Conservation (phyloP, 2,888 invertebrate species). For the Polydrusus tereticollis region DNA sequence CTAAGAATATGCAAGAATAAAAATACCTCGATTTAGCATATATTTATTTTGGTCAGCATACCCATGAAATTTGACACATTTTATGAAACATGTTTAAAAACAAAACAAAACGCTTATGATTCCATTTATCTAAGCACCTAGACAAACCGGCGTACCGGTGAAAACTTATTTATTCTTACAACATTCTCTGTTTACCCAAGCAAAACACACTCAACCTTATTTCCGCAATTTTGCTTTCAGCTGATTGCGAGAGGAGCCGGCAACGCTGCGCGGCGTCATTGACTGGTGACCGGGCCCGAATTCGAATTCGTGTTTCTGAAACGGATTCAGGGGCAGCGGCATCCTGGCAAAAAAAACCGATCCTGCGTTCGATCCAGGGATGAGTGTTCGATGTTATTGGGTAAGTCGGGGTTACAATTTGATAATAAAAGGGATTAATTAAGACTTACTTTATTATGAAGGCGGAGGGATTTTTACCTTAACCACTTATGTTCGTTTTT, state of each 20-base stretch:
- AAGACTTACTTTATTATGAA: too few species aligned
- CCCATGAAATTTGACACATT: neutral
- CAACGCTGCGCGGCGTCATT: conserved; percentile 38
- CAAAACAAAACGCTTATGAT: neutral
- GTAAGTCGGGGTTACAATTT: conserved; percentile 20
- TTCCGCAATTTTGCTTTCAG: conserved; percentile 38
- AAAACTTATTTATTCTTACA: conserved; percentile 24
- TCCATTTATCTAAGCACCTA: neutral
- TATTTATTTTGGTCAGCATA: neutral
- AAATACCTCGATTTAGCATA: too few species aligned
- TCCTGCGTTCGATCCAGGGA: conserved; percentile 21
- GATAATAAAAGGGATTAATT: neutral
- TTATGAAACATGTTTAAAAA: neutral
- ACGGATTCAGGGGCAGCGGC: conserved; percentile 38
- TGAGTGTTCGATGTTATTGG: conserved; percentile 43
- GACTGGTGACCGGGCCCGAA: conserved; percentile 36
- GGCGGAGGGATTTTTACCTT: too few species aligned
- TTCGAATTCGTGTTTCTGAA: conserved; percentile 26
- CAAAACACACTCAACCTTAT: conserved; percentile 36
- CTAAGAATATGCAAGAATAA: too few species aligned
- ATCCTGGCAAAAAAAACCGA: conserved; percentile 26
- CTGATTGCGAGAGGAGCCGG: conserved; percentile 29
- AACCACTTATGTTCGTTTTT: too few species aligned
- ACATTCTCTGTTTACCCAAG: conserved; percentile 33
- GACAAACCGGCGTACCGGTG: conserved; percentile 12